phyloP scores from a whole-genome alignment of 2,113 vertebrate genomes.

The Origma solitaria region DNA sequence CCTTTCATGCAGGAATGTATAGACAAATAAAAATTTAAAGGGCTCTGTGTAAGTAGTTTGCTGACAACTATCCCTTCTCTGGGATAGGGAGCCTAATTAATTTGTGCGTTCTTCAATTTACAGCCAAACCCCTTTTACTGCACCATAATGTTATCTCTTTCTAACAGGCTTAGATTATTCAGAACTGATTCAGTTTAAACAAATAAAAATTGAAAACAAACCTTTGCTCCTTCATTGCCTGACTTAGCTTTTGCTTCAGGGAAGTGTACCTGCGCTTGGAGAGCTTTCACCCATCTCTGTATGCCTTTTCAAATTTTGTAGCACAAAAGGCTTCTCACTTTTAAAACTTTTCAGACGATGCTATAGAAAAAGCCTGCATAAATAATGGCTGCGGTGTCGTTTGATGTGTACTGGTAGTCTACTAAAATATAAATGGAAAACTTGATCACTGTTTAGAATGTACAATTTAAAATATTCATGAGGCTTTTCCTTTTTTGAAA shows the following conservation, averaged over 20 bases:
- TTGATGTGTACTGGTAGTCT: not conserved
- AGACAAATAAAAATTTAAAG: not conserved
- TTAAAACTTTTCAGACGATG: not conserved
- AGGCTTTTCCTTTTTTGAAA: not conserved
- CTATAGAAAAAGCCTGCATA: not conserved
- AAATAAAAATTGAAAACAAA: not conserved
- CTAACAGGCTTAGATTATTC: not conserved
- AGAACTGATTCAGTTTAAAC: not conserved
- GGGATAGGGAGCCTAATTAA: not conserved
- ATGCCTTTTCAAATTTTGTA: not conserved
- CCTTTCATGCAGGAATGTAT: not conserved
- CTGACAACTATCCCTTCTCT: not conserved
- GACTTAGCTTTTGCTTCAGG: not conserved
- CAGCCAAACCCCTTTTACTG: not conserved
- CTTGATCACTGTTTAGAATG: not conserved
- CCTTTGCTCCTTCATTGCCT: not conserved
- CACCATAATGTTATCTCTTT: not conserved
- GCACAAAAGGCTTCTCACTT: not conserved
- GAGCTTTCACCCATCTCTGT: not conserved
- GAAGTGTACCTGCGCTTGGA: not conserved
- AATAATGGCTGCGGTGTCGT: not conserved
- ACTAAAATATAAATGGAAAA: not conserved
- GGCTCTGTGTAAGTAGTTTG: not conserved
- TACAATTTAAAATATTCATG: not conserved
- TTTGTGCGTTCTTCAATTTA: not conserved